Base-by-base conservation (phyloP, 2,113 vertebrate species). In the Crotalus horridus region DNA sequence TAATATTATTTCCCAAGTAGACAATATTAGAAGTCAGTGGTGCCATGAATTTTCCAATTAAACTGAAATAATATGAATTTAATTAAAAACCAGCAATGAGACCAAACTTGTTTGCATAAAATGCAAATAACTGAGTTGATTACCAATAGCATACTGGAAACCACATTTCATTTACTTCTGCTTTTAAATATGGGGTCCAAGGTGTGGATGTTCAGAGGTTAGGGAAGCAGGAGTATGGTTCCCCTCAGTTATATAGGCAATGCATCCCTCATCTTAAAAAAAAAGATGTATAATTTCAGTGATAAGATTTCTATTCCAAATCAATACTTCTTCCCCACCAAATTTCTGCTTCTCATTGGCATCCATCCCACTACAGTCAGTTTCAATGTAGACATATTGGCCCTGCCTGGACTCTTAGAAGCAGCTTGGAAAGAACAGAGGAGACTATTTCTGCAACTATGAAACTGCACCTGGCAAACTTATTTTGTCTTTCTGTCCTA, bases 41-140 rank as follows among this genome's bases (percentile, higher is more conserved):
- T 94, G 74, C 17, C 85, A 90, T n/a, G 26, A 92, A 90, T 96
- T 95, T 95, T 94, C 46, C 92, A 92, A 95, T 94, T 95, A 93
- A 0, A 7, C 64, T 90, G 7, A 89, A 91, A 2, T 89, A 95
- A 93, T 92, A 95, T 85, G 91, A 7, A 13, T 89, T 88, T 94
- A 89, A 51, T 93, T 90, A 93, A 93, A 95, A 21, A 13, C 6
- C 64, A 48, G 86, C 55, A 64, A 46, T 43, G 59, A 81, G 69
- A 92, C 81, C 29, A 81, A 81, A 86, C 55, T 43, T 90, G 21
- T 39, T 86, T 81, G 54, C 87, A 88, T 92, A 81, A 33, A 58
- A 92, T 58, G 17, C 29, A 93, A 59, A 51, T 9, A 59, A 10
- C 15, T 85, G 59, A 20, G 21, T 8, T 33, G 43, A 56, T 90